Conservation (phyloP, 2,888 invertebrate species). For the Chesias legatella region DNA sequence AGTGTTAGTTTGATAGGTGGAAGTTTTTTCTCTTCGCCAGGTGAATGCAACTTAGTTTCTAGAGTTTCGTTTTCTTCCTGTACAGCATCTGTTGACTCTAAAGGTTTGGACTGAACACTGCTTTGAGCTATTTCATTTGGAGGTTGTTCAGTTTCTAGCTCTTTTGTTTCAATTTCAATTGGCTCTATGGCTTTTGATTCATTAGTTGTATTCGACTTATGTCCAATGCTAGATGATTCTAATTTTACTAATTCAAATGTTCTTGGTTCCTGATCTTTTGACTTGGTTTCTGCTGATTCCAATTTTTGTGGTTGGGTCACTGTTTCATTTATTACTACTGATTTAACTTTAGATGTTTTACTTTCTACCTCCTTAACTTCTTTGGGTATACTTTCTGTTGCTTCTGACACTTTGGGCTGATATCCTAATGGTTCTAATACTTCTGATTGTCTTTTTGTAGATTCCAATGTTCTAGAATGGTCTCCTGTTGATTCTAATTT, state of each 20-base stretch:
- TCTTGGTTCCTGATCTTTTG: not conserved
- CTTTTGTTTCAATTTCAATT: not conserved
- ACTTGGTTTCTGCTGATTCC: not conserved
- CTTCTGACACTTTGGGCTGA: not conserved
- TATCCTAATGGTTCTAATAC: not conserved
- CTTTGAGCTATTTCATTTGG: not conserved
- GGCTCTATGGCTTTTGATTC: not conserved
- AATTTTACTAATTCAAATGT: not conserved
- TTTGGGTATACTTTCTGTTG: no score
- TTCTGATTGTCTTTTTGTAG: not conserved
- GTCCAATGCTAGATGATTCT: not conserved
- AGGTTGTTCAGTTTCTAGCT: not conserved
- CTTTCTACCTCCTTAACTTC: no score
- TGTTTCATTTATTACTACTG: no score
- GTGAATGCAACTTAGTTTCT: constrained; percentile 3
- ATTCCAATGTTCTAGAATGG: not conserved
- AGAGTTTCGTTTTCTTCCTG: constrained; percentile 2
- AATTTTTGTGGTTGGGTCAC: no score
- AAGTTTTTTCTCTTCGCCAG: constrained; percentile 17
- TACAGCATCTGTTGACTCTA: constrained; percentile 3
- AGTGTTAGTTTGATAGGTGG: constrained; percentile 22
- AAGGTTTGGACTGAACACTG: not conserved
- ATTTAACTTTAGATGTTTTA: no score
- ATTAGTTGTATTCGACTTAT: no score
- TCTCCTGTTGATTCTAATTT: not conserved